Evolutionary conservation across 2,888 invertebrate species (phyloP), one percentile per base, ranked within the genome.

Genomic region (Xestoiulus laeticollis): DNA sequence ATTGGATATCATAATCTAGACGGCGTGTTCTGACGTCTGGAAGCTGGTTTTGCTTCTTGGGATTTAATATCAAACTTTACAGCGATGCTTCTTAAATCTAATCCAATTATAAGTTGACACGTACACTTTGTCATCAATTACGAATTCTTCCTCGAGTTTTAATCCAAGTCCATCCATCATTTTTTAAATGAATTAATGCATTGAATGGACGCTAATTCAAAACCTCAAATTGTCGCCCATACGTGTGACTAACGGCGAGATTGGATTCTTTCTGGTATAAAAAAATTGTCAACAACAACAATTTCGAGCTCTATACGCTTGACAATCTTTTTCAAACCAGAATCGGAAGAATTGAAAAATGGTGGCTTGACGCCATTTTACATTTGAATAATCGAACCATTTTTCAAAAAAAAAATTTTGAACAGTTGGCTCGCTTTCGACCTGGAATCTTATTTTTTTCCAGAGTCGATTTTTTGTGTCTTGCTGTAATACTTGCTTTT

Each of bases 81-180:
- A 14, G 78, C 30, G 14, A 26, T 26, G 22, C 78, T 26, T 78
- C 78, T 78, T 78, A 78, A 22, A 78, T 68, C 26, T 68, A 68
- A 68, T 78, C 78, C 78, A 78, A 78, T 78, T 78, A 78, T 78
- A 78, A 78, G 78, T 78, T 78, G 78, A 78, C 78, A 78, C 78
- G 78, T 78, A 14, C 78, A 78, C 22, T 78, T 78, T 78, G 78
- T 78, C 78, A 78, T 78, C 78, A 78, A 78, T 78, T 78, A 78
- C 78, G 78, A 78, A 78, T 78, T 78, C 78, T 78, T 78, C 78
- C 78, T 78, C 78, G 14, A 30, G 78, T 78, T 30, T 78, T 78
- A 78, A 78, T 78, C 78, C 78, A 30, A 12, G 30, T 78, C 78
- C 78, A 78, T 78, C 78, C 78, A 78, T 78, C 78, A 78, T 30